Evolutionary conservation across 2,888 invertebrate genomes (phyloP), one percentile per base, ranked within the genome.

Genomic region (Lasius platythorax): DNA sequence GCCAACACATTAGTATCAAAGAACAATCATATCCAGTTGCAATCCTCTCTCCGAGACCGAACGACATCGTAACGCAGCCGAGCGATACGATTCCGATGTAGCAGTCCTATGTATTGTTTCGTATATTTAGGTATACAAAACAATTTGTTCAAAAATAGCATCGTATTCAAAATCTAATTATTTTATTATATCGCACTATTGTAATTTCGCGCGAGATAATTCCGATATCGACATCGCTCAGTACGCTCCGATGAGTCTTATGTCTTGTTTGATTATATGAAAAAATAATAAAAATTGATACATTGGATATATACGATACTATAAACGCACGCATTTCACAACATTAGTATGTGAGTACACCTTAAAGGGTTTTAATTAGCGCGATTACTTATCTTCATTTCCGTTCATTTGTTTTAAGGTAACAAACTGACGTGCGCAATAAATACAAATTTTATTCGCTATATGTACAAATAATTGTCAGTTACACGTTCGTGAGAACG

Each of bases 1-100:
- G 73, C 82, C 46, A 33, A 30, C 46, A 83, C 70, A 63, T 90
- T 88, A 90, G 82, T 87, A 53, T 75, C 50, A 70, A 33, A 53
- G 12, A n/a, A n/a, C 46, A 37, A 12, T 43, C 33, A 11, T 46
- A 9, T 9, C 18, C 43, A 23, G 1, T 43, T 67, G 18, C 28
- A 50, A 67, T 68, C 9, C 28, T 28, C 9, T 68, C 63, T 37
- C 28, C 9, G 61, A 33, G 33, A 72, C 8, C n/a, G 28, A 33
- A 56, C 30, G 28, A 63, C 37, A 81, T 79, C 33, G 73, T 63
- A 81, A 72, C 40, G 56, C 30, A 68, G 56, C 40, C 68, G 68
- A 78, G 43, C 78, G 70, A 68, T 68, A 78, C 40, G 68, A 78
- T 56, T 56, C 37, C n/a, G 37, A 74, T 40, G n/a, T 12, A 11